Base-by-base conservation (phyloP, 2,797 vertebrate genomes). In the Tapera naevia region DNA sequence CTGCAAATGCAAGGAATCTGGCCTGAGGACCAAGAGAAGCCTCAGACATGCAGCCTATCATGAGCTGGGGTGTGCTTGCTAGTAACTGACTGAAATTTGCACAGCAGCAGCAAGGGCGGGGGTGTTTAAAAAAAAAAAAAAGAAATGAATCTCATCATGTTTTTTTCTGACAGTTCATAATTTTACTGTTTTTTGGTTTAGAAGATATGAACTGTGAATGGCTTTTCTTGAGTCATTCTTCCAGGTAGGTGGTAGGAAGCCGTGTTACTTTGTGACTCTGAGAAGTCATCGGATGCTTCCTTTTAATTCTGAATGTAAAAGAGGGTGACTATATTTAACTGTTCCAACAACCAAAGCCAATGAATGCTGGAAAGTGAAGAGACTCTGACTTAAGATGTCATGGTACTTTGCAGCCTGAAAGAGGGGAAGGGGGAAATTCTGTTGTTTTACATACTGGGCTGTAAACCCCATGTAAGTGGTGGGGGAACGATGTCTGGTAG, bases 11-110 rank as follows among this genome's bases (percentile, higher is more conserved):
- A 25, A 37, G 56, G 14, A 54, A 39, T 4, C 56, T 70, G 54
- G 11, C 30, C 11, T 14, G 43, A 32, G n/a, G 45, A 16, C 39
- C 24, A 9, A 7, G n/a, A 46, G 64, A 71, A 23, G 41, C 13
- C 17, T 64, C 8, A 32, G 45, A 5, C 37, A 64, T 48, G 27
- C 5, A 4, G 88, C 78, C 21, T 25, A 43, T n/a, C 6, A 7
- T 3, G 11, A 3, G 46, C 65, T 57, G 30, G 61, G 41, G 19
- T 56, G 21, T 45, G 25, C 51, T 69, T 0, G 0, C 51, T 51
- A 56, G n/a, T 60, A 58, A 57, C 24, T 39, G 30, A 17, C 60
- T 76, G 83, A 30, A 61, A 58, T 79, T 21, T 79, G 50, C 45
- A 39, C 32, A 57, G 51, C 7, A n/a, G 32, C 61, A 64, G 41